Evolutionary conservation across 2,888 invertebrate genomes (phyloP).

Genomic region (Chloroclysta siterata): DNA sequence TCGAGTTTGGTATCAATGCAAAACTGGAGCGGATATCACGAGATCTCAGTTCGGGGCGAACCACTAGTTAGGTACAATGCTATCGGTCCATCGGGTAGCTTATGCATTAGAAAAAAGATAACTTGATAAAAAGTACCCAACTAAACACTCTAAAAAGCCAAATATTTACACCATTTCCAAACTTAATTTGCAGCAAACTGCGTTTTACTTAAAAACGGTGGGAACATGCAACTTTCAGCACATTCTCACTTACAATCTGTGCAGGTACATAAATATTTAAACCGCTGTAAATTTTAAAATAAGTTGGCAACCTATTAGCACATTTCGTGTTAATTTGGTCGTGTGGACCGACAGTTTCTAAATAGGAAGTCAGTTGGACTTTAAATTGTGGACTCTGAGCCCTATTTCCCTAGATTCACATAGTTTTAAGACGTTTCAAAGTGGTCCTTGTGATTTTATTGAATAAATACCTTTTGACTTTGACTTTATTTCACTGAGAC

Average conservation of each 20-base stretch:
- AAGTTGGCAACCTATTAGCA: not conserved
- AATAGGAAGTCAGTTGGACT: not conserved
- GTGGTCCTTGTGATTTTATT: too few species aligned
- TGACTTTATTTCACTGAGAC: too few species aligned
- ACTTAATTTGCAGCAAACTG: constrained; percentile 3
- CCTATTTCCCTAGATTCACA: too few species aligned
- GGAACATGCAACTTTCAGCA: constrained; percentile 5
- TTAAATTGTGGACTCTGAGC: too few species aligned
- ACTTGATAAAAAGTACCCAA: not conserved
- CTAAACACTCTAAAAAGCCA: not conserved
- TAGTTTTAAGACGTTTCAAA: too few species aligned
- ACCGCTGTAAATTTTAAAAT: constrained; percentile 1
- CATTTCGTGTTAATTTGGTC: not conserved
- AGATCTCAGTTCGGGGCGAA: too few species aligned
- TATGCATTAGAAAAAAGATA: too few species aligned
- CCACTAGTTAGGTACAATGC: too few species aligned
- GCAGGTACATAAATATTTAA: not conserved
- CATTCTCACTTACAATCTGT: constrained; percentile 3
- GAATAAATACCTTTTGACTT: too few species aligned
- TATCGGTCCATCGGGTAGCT: too few species aligned
- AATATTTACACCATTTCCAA: not conserved
- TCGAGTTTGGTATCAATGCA: too few species aligned
- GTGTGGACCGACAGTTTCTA: not conserved
- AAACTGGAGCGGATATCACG: too few species aligned
- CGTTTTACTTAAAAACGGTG: constrained; percentile 2